Percentiles rank a stretch among this genome's conserved stretches.
Evolutionary conservation across 1,140 invertebrate genomes (phyloP).

Genomic region (Listronotus oregonensis): DNA sequence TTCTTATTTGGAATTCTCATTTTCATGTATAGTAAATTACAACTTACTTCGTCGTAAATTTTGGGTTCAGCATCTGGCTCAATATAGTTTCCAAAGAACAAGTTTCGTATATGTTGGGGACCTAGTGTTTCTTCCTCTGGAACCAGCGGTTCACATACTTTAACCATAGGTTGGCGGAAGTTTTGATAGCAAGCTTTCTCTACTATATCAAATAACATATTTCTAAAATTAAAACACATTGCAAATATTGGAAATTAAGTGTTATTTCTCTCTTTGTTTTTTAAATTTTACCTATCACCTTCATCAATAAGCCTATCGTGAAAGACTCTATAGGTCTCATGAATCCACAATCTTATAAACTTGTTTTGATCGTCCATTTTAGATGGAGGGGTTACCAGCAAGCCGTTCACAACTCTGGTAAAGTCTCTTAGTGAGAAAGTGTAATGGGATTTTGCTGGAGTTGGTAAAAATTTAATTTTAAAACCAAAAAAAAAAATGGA

Average conservation of each 20-base stretch:
- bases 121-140: conserved; percentile 67
- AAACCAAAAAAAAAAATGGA: no score
- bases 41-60: conserved; percentile 83
- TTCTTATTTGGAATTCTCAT: no score
- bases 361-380: conserved; percentile 78
- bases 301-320: conserved; percentile 85
- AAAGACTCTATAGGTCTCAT: conserved; percentile 92
- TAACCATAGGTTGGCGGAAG: conserved; percentile 78
- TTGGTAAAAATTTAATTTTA: conserved; percentile 80
- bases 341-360: conserved; percentile 87
- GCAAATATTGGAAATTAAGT: no score
- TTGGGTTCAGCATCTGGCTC: conserved; percentile 83
- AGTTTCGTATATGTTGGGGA: conserved; percentile 70
- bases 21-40: no score
- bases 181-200: conserved; percentile 71
- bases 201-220: conserved; percentile 78
- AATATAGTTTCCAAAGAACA: conserved; percentile 93
- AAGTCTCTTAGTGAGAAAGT: conserved; percentile 90
- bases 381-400: conserved; percentile 76
- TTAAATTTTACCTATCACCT: conserved; percentile 63
- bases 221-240: conserved; percentile 53
- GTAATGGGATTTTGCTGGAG: conserved; percentile 89
- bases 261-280: no score
- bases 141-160: conserved; percentile 73
- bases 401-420: conserved; percentile 80